Conservation (phyloP, 2,113 vertebrate genomes). For the Spermophilus dauricus region DNA sequence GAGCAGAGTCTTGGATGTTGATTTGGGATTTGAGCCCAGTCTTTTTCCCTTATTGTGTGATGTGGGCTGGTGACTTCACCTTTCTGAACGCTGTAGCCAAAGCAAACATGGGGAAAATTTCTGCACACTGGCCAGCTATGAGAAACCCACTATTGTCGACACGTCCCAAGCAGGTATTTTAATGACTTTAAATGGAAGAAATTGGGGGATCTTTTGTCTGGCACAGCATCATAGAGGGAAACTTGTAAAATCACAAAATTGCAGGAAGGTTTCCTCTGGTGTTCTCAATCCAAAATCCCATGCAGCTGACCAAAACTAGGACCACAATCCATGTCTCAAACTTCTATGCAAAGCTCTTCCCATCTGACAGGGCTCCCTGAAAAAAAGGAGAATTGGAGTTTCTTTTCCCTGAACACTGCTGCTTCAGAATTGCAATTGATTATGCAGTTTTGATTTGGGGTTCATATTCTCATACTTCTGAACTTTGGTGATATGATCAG, state of each 20-base stretch:
- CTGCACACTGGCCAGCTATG: fast-evolving
- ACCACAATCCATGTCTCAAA: background rate
- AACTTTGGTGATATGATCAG: background rate
- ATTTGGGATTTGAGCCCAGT: background rate
- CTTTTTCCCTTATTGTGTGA: background rate
- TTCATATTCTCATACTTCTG: background rate
- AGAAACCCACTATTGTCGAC: background rate
- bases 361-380: background rate
- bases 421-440: background rate
- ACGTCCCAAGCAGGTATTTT: background rate
- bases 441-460: background rate
- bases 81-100: background rate
- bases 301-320: background rate
- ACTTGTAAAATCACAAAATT: background rate
- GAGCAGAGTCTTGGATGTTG: background rate
- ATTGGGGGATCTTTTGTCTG: background rate
- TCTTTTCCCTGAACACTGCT: background rate
- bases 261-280: background rate
- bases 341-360: background rate
- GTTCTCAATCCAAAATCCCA: background rate
- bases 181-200: background rate
- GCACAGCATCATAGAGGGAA: background rate
- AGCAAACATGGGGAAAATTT: background rate
- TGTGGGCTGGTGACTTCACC: fast-evolving
- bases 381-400: background rate